Percentiles rank a stretch among this genome's conserved stretches.
Evolutionary conservation across 1,140 invertebrate genomes (phyloP).

Genomic region (Trypoxylus dichotomus): DNA sequence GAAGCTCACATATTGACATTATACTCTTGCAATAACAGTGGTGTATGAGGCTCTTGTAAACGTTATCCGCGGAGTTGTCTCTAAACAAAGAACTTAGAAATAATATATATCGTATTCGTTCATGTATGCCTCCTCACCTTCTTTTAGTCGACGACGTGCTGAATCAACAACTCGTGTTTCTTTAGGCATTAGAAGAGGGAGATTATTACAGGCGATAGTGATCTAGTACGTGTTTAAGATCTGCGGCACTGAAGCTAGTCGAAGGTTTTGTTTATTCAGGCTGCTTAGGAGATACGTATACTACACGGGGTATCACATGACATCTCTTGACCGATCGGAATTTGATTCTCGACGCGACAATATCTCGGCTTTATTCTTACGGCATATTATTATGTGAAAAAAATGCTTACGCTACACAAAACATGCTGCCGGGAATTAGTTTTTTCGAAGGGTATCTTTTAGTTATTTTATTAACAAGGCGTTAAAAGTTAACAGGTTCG

Average conservation of each 20-base stretch:
- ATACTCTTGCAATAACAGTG: slow-evolving; percentile 14
- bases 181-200: slow-evolving; percentile 34
- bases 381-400: not conserved
- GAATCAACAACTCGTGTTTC: slow-evolving; percentile 36
- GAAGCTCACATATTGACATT: slow-evolving; percentile 18
- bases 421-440: not conserved
- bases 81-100: slow-evolving; percentile 14
- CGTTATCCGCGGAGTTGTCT: not conserved
- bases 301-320: slow-evolving; percentile 31
- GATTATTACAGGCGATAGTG: slow-evolving; percentile 35
- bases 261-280: slow-evolving; percentile 36
- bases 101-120: slow-evolving; percentile 19
- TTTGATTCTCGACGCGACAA: slow-evolving; percentile 28
- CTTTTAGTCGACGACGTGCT: slow-evolving; percentile 6
- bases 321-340: slow-evolving; percentile 36
- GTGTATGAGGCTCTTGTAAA: not conserved
- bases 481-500: slow-evolving; percentile 27
- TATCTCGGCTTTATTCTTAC: not conserved
- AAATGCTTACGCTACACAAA: not conserved
- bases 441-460: not conserved
- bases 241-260: slow-evolving; percentile 26
- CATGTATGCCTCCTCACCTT: slow-evolving; percentile 2
- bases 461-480: slow-evolving; percentile 30
- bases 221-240: slow-evolving; percentile 36
- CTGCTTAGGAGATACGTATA: slow-evolving; percentile 31